phyloP scores from a whole-genome alignment of 2,113 vertebrate genomes.

The Egretta garzetta region DNA sequence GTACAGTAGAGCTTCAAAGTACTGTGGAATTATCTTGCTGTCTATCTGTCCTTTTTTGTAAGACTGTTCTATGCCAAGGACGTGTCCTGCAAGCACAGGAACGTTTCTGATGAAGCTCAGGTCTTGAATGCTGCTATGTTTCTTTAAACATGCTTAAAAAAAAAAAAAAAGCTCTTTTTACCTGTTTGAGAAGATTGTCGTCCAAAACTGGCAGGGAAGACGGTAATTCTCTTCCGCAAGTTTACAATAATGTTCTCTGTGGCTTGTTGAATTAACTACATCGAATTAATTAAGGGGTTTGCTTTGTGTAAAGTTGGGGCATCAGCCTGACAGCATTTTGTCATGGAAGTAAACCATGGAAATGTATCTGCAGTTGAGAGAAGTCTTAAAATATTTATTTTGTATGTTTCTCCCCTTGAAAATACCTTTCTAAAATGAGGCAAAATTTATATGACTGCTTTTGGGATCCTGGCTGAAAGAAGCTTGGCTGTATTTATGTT shows the following conservation, averaged over 20 bases:
- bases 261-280: not conserved
- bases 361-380: not conserved
- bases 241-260: rapidly evolving
- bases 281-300: not conserved
- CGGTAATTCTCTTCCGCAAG: not conserved
- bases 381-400: not conserved
- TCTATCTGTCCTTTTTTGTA: not conserved
- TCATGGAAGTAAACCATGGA: not conserved
- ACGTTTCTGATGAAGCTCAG: not conserved
- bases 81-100: not conserved
- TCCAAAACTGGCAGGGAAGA: not conserved
- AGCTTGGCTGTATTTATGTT: not conserved
- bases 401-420: not conserved
- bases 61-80: not conserved
- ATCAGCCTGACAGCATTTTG: not conserved
- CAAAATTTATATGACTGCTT: not conserved
- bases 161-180: not conserved
- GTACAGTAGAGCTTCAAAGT: not conserved
- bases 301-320: not conserved
- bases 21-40: not conserved
- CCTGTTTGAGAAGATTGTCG: not conserved
- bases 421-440: not conserved
- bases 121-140: not conserved
- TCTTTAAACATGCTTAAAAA: not conserved
- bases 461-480: not conserved